Base-by-base conservation (phyloP, 1,140 invertebrate species). In the Heterodera carotae region DNA sequence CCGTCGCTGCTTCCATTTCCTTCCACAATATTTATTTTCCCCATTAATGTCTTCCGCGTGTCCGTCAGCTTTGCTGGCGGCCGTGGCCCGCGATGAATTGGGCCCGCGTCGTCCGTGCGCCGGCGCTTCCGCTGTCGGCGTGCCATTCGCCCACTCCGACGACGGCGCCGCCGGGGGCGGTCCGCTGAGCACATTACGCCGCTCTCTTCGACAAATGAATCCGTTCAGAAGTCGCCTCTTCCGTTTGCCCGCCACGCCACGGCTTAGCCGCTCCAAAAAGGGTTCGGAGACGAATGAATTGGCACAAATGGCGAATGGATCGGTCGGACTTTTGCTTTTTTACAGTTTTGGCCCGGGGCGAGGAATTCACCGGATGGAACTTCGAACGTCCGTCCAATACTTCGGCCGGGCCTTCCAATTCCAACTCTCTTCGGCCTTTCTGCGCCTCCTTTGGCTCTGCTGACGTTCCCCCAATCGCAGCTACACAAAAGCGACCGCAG, bases 181-280 rank as follows among this genome's bases (percentile, higher is more conserved):
- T 22, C 43, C 71, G 15, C 62, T 74, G 34, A 64, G 77, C 27
- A 76, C 75, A 31, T 39, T 85, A 10, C 59, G 84, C 34, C 83
- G 84, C 34, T 87, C 85, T 25, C 81, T 85, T 18, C 81, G 85
- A 15, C 85, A 86, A 75, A 85, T 85, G 31, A 85, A 87, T 68
- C 82, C 85, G 0, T 85, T 85, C 62, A 70, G 77, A 68, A 87
- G 64, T 31, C 80, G 83, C 22, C 71, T 85, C 4, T 85, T 85
- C 68, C 80, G 84, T 34, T 59, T 85, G 27, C 84, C 84, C 10
- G 84, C 84, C 25, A 85, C 84, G 36, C 84, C 84, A 10, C 67
- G 84, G 29, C 76, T 85, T 2, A 80, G 80, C 27, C 69, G 84
- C 27, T 76, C 78, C 34, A 72, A 77, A 64, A 85, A 85, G 78